phyloP scores from a whole-genome alignment of 2,113 vertebrate genomes.

The Thalassoma bifasciatum region DNA sequence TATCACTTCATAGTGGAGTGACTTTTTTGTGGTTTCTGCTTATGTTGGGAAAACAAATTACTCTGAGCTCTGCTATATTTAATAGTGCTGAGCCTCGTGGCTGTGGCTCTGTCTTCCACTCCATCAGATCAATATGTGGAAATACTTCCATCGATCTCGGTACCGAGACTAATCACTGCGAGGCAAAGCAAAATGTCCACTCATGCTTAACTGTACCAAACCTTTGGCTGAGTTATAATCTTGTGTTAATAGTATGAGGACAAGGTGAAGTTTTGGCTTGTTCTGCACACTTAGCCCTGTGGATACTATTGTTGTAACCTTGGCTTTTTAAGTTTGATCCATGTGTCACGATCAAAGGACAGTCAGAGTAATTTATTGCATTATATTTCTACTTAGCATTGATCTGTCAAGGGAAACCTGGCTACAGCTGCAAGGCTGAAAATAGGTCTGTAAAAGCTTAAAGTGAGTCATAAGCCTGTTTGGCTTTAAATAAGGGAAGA shows the following conservation, averaged over 20 bases:
- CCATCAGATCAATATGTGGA: slow-evolving; percentile 76
- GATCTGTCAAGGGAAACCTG: slow-evolving; percentile 61
- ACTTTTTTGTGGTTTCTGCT: slow-evolving; percentile 31
- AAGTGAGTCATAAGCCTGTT: background rate
- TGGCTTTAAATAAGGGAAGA: background rate
- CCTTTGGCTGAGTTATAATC: slow-evolving; percentile 41
- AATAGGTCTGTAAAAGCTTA: background rate
- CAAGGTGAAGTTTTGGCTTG: slow-evolving; percentile 37
- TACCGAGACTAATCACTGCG: slow-evolving; percentile 52
- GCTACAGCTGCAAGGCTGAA: slow-evolving; percentile 24
- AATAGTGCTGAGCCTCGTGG: slow-evolving; percentile 69
- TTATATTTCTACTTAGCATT: slow-evolving; percentile 62
- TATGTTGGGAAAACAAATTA: slow-evolving; percentile 50
- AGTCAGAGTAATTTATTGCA: slow-evolving; percentile 68
- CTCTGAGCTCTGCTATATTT: slow-evolving; percentile 59
- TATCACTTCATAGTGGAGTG: background rate
- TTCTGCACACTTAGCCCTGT: background rate
- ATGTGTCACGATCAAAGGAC: slow-evolving; percentile 18
- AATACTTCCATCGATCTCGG: slow-evolving; percentile 72
- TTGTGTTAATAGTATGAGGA: slow-evolving; percentile 42
- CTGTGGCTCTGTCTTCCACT: slow-evolving; percentile 61
- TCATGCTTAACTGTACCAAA: slow-evolving; percentile 51
- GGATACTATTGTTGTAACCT: background rate
- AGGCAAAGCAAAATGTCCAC: slow-evolving; percentile 40
- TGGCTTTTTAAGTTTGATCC: background rate